A percentile compares a stretch with the other conserved stretches of the same genome.
phyloP scores from a whole-genome alignment of 2,888 invertebrate genomes.

The Nephrocerus scutellatus region DNA sequence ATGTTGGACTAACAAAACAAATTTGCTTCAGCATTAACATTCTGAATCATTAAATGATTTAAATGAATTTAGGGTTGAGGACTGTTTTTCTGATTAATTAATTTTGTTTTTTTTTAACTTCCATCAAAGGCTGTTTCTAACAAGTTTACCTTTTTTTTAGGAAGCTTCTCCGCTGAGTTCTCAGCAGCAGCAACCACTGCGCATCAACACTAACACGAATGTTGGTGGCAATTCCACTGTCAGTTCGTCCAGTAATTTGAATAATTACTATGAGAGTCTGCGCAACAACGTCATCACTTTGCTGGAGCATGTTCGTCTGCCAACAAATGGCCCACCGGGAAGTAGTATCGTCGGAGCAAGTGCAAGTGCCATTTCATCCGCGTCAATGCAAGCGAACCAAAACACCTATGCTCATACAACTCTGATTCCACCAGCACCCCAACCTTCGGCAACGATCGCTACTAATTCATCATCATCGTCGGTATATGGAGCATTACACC shows the following conservation, averaged over 20 bases:
- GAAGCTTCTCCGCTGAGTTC: conserved; percentile 44
- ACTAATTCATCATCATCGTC: conserved; percentile 17
- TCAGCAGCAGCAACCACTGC: conserved; percentile 32
- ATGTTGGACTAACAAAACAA: too few species aligned
- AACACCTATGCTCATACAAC: conserved; percentile 26
- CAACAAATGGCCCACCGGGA: conserved; percentile 53
- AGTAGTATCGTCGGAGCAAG: too few species aligned
- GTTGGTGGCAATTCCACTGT: conserved; percentile 1
- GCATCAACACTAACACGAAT: conserved; percentile 4
- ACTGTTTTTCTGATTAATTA: not conserved
- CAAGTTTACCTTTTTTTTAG: conserved; percentile 21
- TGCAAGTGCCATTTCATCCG: conserved; percentile 12
- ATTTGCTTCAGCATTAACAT: too few species aligned
- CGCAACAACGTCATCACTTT: conserved; percentile 87
- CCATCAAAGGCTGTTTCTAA: not conserved
- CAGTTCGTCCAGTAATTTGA: conserved; percentile 62
- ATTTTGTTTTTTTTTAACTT: not conserved
- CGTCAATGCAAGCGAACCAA: conserved; percentile 19
- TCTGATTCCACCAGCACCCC: conserved; percentile 27
- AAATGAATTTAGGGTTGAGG: not conserved
- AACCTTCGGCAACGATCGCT: conserved; percentile 25
- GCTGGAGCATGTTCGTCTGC: conserved; percentile 82
- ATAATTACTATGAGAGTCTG: conserved; percentile 88
- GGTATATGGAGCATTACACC: conserved; percentile 19
- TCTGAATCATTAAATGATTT: too few species aligned